phyloP scores from a whole-genome alignment of 2,113 vertebrate genomes.

The Sitta europaea region DNA sequence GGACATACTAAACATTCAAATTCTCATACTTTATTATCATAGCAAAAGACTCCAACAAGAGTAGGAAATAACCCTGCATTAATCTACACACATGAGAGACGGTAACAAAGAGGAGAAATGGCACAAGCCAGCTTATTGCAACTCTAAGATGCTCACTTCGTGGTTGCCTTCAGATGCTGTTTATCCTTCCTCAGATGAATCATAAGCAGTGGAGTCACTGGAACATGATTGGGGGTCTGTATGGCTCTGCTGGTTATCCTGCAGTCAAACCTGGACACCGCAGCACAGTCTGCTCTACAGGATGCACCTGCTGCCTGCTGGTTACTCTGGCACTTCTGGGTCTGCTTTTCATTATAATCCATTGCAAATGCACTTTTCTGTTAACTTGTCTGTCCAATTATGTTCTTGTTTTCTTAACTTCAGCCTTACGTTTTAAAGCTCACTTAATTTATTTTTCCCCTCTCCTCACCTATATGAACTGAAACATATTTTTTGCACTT shows the following conservation, averaged over 20 bases:
- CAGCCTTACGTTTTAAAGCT: neutral
- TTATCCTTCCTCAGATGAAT: neutral
- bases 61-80: constrained; percentile 33
- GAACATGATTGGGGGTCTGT: neutral
- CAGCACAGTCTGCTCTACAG: fast-evolving
- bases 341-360: neutral
- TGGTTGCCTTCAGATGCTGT: neutral
- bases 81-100: neutral
- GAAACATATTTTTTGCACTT: neutral
- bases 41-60: constrained; percentile 14
- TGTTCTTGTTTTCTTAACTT: neutral
- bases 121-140: neutral
- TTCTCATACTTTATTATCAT: constrained; percentile 50
- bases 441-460: neutral
- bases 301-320: fast-evolving
- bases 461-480: neutral
- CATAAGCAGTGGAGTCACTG: neutral
- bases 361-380: neutral
- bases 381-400: neutral
- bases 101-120: neutral
- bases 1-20: constrained; percentile 36
- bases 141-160: neutral
- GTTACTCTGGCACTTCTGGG: neutral
- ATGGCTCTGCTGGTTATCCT: fast-evolving
- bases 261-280: neutral